Percentiles rank a stretch among this genome's conserved stretches.
phyloP scores from a whole-genome alignment of 2,888 invertebrate species.

The Gastrophysa polygoni region DNA sequence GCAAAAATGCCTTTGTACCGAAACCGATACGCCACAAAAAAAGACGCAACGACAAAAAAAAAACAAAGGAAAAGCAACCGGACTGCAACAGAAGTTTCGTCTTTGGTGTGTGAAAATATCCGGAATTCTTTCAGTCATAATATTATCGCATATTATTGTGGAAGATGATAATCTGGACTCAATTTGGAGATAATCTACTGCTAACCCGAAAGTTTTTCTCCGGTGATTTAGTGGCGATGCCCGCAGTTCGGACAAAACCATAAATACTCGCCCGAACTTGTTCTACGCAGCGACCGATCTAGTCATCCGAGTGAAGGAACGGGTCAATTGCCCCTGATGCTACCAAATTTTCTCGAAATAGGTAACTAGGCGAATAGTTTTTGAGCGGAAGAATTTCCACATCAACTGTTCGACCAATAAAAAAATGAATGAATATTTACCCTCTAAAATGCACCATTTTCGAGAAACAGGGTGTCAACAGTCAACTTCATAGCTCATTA shows the following conservation, averaged over 20 bases:
- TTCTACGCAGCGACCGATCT: conserved; percentile 46
- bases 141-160: conserved; percentile 33
- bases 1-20: not conserved
- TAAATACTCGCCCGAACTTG: conserved; percentile 48
- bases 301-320: conserved; percentile 37
- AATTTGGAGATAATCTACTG: conserved; percentile 41
- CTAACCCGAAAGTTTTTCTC: conserved; percentile 34
- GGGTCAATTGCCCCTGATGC: conserved; percentile 21
- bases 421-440: too few species aligned
- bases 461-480: too few species aligned
- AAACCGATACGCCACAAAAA: conserved; percentile 2
- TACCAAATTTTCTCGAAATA: too few species aligned
- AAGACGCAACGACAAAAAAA: not conserved
- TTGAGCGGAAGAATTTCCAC: too few species aligned
- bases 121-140: conserved; percentile 30
- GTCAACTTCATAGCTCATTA: too few species aligned
- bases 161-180: conserved; percentile 37
- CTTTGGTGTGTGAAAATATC: conserved; percentile 20
- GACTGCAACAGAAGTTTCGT: conserved; percentile 4
- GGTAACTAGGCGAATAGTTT: too few species aligned
- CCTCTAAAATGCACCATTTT: too few species aligned
- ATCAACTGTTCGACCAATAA: too few species aligned
- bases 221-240: conserved; percentile 42
- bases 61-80: not conserved
- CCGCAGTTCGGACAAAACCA: conserved; percentile 46